phyloP scores from a whole-genome alignment of 2,888 invertebrate species.

The Pedicia rivosa region DNA sequence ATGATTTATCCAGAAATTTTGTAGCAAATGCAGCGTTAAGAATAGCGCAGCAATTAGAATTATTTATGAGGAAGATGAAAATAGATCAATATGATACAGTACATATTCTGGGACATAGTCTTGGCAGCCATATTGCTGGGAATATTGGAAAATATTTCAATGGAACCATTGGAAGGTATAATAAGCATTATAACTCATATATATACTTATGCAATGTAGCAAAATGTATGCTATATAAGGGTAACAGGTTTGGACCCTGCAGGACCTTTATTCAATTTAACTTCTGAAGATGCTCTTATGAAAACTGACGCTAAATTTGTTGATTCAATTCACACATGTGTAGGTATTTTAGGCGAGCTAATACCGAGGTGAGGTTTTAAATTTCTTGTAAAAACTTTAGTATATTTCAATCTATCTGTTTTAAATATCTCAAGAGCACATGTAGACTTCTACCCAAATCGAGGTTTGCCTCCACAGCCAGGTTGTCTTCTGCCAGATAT shows the following conservation, averaged over 20 bases:
- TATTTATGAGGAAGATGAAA: conserved; percentile 16
- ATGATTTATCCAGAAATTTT: conserved; percentile 19
- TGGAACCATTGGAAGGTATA: conserved; percentile 18
- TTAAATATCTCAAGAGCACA: conserved; percentile 17
- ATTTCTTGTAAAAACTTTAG: not conserved
- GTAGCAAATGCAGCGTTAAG: conserved; percentile 17
- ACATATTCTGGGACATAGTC: conserved; percentile 26
- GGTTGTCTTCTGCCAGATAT: conserved; percentile 22
- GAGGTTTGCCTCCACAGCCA: conserved; percentile 23
- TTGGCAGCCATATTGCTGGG: conserved; percentile 27
- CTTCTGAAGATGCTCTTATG: conserved; percentile 20
- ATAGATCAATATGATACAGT: conserved; percentile 11
- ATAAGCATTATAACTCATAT: not conserved
- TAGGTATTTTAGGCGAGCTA: conserved; percentile 23
- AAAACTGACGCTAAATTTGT: conserved; percentile 22
- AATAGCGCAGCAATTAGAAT: conserved; percentile 18
- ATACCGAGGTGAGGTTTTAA: conserved; percentile 14
- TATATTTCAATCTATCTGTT: not conserved
- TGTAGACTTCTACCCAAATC: conserved; percentile 28
- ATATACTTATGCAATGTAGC: not conserved
- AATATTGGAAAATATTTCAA: conserved; percentile 23
- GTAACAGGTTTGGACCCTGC: conserved; percentile 26
- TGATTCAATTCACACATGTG: conserved; percentile 28
- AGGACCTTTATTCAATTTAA: conserved; percentile 22
- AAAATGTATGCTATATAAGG: too few relatives aligned